Percentiles rank a stretch among this genome's conserved stretches.
Evolutionary conservation across 2,888 invertebrate species (phyloP).

Genomic region (Psylliodes chrysocephalus): DNA sequence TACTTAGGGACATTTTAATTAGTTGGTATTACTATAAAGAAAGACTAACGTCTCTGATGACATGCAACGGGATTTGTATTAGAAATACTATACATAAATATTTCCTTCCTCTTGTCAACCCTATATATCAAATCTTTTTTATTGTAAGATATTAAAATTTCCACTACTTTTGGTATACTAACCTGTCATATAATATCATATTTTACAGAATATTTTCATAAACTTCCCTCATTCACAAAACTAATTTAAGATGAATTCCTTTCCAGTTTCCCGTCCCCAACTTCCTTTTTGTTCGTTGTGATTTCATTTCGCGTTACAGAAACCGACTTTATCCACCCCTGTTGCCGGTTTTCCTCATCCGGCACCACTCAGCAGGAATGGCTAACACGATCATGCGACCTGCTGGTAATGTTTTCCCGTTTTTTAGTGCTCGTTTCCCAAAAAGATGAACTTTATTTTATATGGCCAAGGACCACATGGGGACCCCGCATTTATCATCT

Average conservation of each 20-base stretch:
- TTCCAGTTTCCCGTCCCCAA: constrained; percentile 14
- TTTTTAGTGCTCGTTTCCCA: constrained; percentile 59
- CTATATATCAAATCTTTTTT: too few relatives aligned
- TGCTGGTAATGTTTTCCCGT: constrained; percentile 65
- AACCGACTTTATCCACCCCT: constrained; percentile 43
- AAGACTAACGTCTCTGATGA: too few relatives aligned
- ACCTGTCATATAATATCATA: too few relatives aligned
- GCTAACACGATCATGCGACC: constrained; percentile 65
- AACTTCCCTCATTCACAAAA: neutral
- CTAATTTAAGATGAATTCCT: neutral
- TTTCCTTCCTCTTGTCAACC: too few relatives aligned
- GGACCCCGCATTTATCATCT: constrained; percentile 60
- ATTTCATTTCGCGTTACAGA: constrained; percentile 35
- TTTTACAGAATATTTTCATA: too few relatives aligned
- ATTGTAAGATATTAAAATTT: too few relatives aligned
- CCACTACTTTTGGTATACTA: too few relatives aligned
- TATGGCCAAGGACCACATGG: constrained; percentile 60
- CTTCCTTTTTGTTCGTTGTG: constrained; percentile 27
- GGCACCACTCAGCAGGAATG: constrained; percentile 58
- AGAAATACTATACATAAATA: too few relatives aligned
- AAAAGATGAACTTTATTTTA: constrained; percentile 58
- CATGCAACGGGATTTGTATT: too few relatives aligned
- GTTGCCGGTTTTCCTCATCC: constrained; percentile 55
- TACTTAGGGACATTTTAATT: too few relatives aligned
- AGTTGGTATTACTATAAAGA: too few relatives aligned